A percentile compares a stretch with the other conserved stretches of the same genome.
These are phyloP conservation scores for Anthopleura sola DNA, from an alignment of 64 coral and sea anemone species.

Conservation along the genomic window DNA sequence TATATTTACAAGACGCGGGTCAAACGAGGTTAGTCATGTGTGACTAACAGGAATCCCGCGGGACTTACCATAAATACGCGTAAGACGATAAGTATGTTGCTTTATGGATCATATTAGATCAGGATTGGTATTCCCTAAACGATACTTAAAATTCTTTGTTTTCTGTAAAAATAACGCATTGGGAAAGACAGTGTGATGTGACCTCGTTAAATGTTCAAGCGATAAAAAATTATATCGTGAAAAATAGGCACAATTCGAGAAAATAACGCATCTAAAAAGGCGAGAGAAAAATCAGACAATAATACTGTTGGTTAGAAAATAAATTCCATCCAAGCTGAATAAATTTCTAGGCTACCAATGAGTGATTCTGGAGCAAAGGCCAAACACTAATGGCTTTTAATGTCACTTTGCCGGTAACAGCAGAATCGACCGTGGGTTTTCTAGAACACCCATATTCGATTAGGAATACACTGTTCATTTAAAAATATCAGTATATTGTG, in stretches of 20 bases:
- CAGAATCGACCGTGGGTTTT: too few species aligned
- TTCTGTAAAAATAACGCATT: neutral
- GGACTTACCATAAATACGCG: neutral
- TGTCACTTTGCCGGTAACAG: too few species aligned
- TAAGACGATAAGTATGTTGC: neutral
- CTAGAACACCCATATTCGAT: neutral
- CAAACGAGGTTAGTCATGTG: neutral
- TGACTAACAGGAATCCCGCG: slow-evolving; percentile 12
- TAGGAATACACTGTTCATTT: neutral
- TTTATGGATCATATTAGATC: neutral
- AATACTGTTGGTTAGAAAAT: neutral
- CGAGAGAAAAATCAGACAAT: neutral
- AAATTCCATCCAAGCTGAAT: neutral
- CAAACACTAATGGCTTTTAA: too few species aligned
- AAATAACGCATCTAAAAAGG: too few species aligned
- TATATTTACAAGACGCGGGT: slow-evolving; percentile 1
- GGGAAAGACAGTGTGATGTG: neutral
- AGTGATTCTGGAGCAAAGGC: too few species aligned
- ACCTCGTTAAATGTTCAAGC: neutral
- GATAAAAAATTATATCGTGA: neutral
- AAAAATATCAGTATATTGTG: neutral
- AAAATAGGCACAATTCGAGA: too few species aligned
- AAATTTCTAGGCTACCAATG: neutral
- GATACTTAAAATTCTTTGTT: neutral
- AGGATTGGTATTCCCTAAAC: neutral